A percentile compares a stretch with the other conserved stretches of the same genome.
These are phyloP conservation scores for Pionites leucogaster DNA, from an alignment of 2,113 vertebrate species.

Conservation along the genomic window DNA sequence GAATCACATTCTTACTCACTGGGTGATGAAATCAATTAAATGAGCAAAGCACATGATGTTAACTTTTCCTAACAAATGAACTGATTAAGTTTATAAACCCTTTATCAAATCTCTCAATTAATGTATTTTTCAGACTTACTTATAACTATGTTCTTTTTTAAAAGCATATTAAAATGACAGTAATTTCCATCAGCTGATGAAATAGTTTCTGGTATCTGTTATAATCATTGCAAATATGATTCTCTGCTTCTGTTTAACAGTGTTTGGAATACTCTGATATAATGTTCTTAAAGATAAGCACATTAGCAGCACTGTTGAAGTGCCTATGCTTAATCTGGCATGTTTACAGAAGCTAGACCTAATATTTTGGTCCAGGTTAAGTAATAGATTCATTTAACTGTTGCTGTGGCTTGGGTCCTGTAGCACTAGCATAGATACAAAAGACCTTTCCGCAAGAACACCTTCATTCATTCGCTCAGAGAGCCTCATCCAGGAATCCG, in stretches of 20 bases:
- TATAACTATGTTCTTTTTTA: background rate
- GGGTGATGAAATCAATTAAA: no score
- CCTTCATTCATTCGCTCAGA: background rate
- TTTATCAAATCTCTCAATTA: background rate
- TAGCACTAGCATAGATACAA: background rate
- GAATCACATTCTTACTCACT: background rate
- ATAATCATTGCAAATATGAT: background rate
- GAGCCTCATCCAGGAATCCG: background rate
- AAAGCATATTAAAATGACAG: background rate
- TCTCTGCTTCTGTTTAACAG: background rate
- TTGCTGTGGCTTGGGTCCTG: background rate
- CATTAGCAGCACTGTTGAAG: background rate
- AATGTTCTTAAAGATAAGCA: slow-evolving; percentile 15
- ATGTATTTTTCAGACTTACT: background rate
- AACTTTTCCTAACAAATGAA: background rate
- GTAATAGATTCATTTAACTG: background rate
- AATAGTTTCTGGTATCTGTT: background rate
- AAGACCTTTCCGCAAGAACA: background rate
- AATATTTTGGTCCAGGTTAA: slow-evolving; percentile 3
- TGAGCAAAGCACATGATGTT: background rate
- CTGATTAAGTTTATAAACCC: background rate
- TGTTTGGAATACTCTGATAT: background rate
- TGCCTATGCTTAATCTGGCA: background rate
- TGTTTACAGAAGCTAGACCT: background rate
- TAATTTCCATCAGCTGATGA: background rate